Evolutionary conservation across 2,888 invertebrate species (phyloP).

Genomic region (Spodoptera exigua): DNA sequence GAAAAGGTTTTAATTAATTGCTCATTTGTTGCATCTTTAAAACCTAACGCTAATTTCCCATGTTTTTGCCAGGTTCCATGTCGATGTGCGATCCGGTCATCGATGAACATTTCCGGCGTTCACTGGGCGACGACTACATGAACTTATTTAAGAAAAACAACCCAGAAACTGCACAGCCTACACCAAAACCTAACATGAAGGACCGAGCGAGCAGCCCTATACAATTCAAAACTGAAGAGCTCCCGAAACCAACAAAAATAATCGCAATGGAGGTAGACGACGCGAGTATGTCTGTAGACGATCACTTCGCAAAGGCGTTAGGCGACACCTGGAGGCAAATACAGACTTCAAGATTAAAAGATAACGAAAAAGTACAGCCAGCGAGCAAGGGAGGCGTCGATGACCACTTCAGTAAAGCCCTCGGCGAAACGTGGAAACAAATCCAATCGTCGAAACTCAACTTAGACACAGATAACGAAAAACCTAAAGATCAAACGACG

Average conservation of each 20-base stretch:
- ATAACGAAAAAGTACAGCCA: conserved; percentile 75
- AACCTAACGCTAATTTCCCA: background rate
- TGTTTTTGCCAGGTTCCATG: conserved; percentile 88
- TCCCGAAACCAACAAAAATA: conserved; percentile 78
- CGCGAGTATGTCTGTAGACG: conserved; percentile 93
- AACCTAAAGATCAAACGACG: conserved; percentile 79
- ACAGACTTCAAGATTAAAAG: conserved; percentile 90
- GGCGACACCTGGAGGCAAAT: conserved; percentile 95
- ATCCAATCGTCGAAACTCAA: conserved; percentile 90
- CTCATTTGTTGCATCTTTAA: no score
- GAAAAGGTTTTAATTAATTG: no score
- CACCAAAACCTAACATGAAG: conserved; percentile 82
- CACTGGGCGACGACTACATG: conserved; percentile 95
- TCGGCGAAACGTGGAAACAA: conserved; percentile 95
- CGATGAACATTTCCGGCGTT: conserved; percentile 98
- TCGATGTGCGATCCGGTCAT: conserved; percentile 96
- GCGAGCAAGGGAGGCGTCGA: conserved; percentile 90
- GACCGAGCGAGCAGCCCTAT: conserved; percentile 87
- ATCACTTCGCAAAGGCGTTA: conserved; percentile 97
- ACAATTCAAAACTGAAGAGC: conserved; percentile 79
- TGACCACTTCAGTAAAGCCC: conserved; percentile 97
- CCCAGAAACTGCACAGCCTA: conserved; percentile 70
- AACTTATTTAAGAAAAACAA: conserved; percentile 90
- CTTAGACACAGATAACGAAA: conserved; percentile 69
- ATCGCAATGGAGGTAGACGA: conserved; percentile 90